A percentile compares a stretch with the other conserved stretches of the same genome.
Evolutionary conservation across 2,113 vertebrate genomes (phyloP).

Genomic region (Brachypteracias leptosomus): DNA sequence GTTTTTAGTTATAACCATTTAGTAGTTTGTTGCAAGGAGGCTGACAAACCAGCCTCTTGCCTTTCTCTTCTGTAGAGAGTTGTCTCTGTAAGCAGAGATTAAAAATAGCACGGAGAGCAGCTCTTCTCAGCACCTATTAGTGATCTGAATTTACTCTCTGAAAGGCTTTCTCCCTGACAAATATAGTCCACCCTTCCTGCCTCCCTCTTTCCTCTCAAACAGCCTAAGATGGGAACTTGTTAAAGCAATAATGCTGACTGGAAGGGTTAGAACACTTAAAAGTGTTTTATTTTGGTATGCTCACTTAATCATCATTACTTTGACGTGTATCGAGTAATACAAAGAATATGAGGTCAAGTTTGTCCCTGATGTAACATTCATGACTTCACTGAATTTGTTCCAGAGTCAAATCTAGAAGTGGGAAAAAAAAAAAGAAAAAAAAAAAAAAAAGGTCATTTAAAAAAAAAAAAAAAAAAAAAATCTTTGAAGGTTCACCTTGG

Average conservation of each 20-base stretch:
- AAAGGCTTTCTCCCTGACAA: not conserved
- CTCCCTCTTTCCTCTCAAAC: not conserved
- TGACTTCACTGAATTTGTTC: not conserved
- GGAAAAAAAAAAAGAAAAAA: not conserved
- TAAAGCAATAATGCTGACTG: not conserved
- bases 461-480: not conserved
- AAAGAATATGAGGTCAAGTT: not conserved
- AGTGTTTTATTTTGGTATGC: not conserved
- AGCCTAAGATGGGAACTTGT: not conserved
- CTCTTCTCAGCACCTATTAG: not conserved
- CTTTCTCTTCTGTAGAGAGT: not conserved
- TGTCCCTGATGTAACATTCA: not conserved
- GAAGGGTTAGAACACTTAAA: not conserved
- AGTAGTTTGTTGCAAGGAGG: not conserved
- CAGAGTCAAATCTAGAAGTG: not conserved
- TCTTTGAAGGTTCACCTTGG: constrained; percentile 23
- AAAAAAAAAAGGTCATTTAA: not conserved
- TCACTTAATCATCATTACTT: not conserved
- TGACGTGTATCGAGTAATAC: not conserved
- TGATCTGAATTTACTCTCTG: not conserved
- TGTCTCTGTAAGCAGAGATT: not conserved
- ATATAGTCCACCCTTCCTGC: not conserved
- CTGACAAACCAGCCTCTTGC: not conserved
- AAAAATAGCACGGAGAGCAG: not conserved
- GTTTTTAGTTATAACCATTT: not conserved